Evolutionary conservation across 2,113 vertebrate species (phyloP), one percentile per base, ranked within the genome.

Genomic region (Helogale parvula): DNA sequence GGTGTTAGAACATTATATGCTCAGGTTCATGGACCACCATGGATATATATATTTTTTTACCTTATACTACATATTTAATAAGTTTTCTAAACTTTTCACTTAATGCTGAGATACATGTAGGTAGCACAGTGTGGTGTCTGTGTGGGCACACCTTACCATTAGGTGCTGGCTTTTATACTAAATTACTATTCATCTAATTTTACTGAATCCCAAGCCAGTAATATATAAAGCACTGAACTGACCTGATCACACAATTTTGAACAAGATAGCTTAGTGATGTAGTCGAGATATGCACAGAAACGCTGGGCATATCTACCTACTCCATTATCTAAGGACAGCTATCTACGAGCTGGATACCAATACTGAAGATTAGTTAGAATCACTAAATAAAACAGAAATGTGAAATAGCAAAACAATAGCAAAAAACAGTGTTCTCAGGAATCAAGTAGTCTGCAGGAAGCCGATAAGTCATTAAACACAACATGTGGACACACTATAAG

Each of bases 321-420:
- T 77, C 0, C 0, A 7, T 7, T 90, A 74, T 88, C 45, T 97
- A 57, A 15, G 76, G 23, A 35, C 45, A 98, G 83, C 50, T 89
- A 38, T 33, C 3, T 16, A 76, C 0, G 0, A 82, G 2, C 66
- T 52, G 29, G 17, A 88, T 7, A 71, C 21, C 2, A 88, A 33
- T 35, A 96, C 97, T 96, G 96, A 97, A 68, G 12, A 54, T 83
- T 77, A 76, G 29, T 95, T 79, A 97, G 54, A 94, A 96, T 45
- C 82, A 93, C 86, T 45, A 57, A 27, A 82, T 60, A 93, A 89
- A 96, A 7, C 33, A 19, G 79, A 97, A 98, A 35, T 1, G 0
- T 38, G n/a, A 41, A 96, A 88, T 14, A 94, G 38, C 29, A 91
- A 83, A 94, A 86, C 57, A 60, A 45, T 68, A 93, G 80, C 90